Base-by-base conservation (phyloP, 2,797 vertebrate genomes). In the Chrysocyon brachyurus region DNA sequence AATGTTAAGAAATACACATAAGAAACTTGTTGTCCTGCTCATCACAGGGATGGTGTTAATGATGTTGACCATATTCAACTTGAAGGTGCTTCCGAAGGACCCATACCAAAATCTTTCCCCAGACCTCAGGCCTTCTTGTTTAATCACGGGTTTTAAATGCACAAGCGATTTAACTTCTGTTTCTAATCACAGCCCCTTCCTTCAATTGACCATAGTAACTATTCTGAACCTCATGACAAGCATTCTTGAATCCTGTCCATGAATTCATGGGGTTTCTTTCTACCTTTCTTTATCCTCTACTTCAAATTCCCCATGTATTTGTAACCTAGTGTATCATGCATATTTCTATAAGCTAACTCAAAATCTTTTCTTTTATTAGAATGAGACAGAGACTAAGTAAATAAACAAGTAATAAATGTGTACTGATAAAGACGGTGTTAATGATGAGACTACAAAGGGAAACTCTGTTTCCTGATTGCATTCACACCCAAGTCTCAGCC, bases 271-370 rank as follows among this genome's bases (percentile, higher is more conserved):
- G 40, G 1, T 33, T 77, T 59, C 66, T 73, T 87, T 12, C 21
- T 85, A n/a, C 49, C 46, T 49, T 68, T 87, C 14, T 40, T 81
- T 84, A 52, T 81, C 21, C 59, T 70, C 15, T 33, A 31, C 26
- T 36, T 96, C 73, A 96, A 90, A 82, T 87, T 92, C 24, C 49
- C 93, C 46, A 68, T 85, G 49, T 61, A 63, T 54, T 56, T 72
- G 56, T 94, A 63, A 96, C 22, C 36, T 93, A 11, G 57, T 24
- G 0, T 57, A 59, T 52, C 59, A 40, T 24, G 0, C 33, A 17
- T 61, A 81, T 88, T 66, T 64, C 54, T 49, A 17, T 84, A 94
- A 92, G 8, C 7, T 46, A 59, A 92, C 63, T 96, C 54, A 82
- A 89, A 77, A 88, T 70, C 0, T 2, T 14, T 90, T 82, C 36